Evolutionary conservation across 2,797 vertebrate genomes (phyloP), one percentile per base, ranked within the genome.

Genomic region (Hydrophis major): DNA sequence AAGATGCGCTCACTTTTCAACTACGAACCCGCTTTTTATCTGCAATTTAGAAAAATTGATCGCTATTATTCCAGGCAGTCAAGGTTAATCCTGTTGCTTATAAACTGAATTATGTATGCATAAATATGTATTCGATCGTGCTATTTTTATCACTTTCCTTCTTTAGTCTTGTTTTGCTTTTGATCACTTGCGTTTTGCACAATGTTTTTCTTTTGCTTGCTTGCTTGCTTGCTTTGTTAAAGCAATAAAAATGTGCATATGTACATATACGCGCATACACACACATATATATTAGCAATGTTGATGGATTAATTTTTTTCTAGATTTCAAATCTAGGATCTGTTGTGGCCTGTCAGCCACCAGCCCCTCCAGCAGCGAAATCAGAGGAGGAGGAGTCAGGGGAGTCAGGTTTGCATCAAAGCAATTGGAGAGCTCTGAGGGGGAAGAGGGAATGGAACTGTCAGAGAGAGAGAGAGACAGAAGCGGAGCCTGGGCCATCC

Each of bases 221-320:
- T 47, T 47, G 47, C 12, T 32, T 32, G 4, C 50, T 50, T 50
- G 50, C 12, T 32, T 69, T 69, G 13, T 69, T 32, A 32, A 32
- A 16, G 28, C 66, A n/a, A 69, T 69, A 32, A 32, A 69, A 32
- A 28, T 4, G 61, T 28, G 61, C 4, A 27, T 28, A 63, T 3
- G 1, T 28, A 11, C 11, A 28, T 28, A 63, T 1, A 28, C 0
- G 0, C 0, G 2, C 12, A 1, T 4, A 6, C 0, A 1, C 28
- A 2, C 12, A 16, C 2, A 16, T 2, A 6, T 4, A 32, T 32
- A 32, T 69, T 32, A 69, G 66, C 10, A 69, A 69, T n/a, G 63
- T 69, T 32, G 28, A 69, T 1, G 28, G 63, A 32, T 69, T 69
- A 6, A n/a, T 16, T 69, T 69, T 69, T 28, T 69, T 69, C 63